A percentile compares a stretch with the other conserved stretches of the same genome.
Evolutionary conservation across 2,113 vertebrate genomes (phyloP).

Genomic region (Platysteira castanea): DNA sequence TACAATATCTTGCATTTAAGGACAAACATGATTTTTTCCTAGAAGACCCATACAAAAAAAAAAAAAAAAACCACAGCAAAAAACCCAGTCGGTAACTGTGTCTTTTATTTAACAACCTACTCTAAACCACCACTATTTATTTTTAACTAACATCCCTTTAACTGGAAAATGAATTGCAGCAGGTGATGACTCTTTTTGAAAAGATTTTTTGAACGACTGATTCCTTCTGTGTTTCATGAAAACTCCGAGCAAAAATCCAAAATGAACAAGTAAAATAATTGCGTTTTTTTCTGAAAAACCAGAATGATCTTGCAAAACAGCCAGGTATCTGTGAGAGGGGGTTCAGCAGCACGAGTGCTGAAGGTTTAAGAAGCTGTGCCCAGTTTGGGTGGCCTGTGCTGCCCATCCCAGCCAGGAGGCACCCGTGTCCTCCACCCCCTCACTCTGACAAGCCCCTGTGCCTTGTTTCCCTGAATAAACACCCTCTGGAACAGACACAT

Average conservation of each 20-base stretch:
- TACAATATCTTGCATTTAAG: background rate
- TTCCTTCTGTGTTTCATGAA: background rate
- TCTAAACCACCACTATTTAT: background rate
- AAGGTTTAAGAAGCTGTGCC: background rate
- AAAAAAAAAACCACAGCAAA: background rate
- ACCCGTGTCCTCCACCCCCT: background rate
- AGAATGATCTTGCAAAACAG: background rate
- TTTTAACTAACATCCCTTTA: background rate
- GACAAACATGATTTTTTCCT: background rate
- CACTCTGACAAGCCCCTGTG: rapidly evolving
- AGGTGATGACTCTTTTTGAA: background rate
- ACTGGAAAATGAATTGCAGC: background rate
- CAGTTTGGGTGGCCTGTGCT: background rate
- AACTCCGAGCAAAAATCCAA: background rate
- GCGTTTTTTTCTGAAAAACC: background rate
- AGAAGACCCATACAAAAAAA: rapidly evolving
- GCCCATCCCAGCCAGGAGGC: background rate
- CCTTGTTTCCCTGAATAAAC: background rate
- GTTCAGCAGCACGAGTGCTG: background rate
- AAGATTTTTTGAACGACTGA: background rate
- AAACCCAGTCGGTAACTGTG: background rate
- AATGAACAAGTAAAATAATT: background rate
- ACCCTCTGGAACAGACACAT: background rate
- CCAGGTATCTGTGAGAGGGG: background rate
- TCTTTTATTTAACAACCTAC: background rate